Base-by-base conservation (phyloP, 2,888 invertebrate genomes). In the Tryphoninae sp. region DNA sequence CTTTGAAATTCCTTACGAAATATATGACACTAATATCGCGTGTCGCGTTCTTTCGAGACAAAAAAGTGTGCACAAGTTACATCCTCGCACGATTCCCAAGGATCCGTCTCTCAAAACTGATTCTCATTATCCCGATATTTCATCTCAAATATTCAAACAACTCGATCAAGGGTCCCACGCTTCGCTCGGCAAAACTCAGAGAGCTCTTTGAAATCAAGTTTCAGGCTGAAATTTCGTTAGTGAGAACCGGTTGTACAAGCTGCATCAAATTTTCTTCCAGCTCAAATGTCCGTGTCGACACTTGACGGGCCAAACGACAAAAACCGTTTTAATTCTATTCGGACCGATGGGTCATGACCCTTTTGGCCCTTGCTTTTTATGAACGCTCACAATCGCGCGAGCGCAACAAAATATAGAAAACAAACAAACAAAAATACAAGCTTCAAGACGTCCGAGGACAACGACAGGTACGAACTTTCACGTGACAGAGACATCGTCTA, bases 401-500 rank as follows among this genome's bases (percentile, higher is more conserved):
- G 1, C 13, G 45, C 45, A 45, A 13, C 13, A 13, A 45, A 45
- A 11, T 33, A 33, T 33, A 33, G 7, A 6, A 13, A 2, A 64
- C 9, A n/a, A 65, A 51, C n/a, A 26, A n/a, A n/a, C 19, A 19
- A 19, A 19, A 19, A 19, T 19, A 19, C 19, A 1, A 8, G n/a
- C 2, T 22, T 45, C 22, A 65, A 1, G 13, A 4, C 42, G 13
- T 51, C n/a, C 2, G n/a, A 72, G 22, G 45, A 64, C 23, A 64
- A 49, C 42, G 53, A 16, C 53, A 42, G 42, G 58, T n/a, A 55
- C n/a, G 45, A 69, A 80, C 76, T 80, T 80, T 81, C 80, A 77
- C 80, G 62, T 62, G 22, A 55, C 73, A 33, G 72, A 62, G 45
- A 68, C 72, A 76, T 81, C 68, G 61, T 73, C 73, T 69, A 81